These are phyloP conservation scores for Notolepis coatsorum DNA, from an alignment of 2,797 vertebrate genomes.

Conservation along the genomic window DNA sequence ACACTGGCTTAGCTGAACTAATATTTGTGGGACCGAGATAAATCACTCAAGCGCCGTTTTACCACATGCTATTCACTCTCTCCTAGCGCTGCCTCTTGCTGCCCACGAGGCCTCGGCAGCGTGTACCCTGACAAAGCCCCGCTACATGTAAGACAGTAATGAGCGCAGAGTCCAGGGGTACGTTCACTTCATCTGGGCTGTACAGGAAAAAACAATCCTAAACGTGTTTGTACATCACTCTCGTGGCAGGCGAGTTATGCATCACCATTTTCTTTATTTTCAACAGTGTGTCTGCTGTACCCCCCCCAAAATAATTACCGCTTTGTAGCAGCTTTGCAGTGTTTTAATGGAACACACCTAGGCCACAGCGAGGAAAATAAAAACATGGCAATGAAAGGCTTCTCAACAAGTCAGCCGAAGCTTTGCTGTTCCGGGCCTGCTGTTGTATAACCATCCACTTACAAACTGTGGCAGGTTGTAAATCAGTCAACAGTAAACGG, in stretches of 20 bases:
- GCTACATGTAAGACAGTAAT: conserved; percentile 36
- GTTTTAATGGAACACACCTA: conserved; percentile 40
- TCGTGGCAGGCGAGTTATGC: not conserved
- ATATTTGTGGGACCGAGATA: conserved; percentile 78
- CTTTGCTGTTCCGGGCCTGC: conserved; percentile 54
- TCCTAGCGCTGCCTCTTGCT: conserved; percentile 25
- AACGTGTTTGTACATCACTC: not conserved
- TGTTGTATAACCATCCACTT: conserved; percentile 73
- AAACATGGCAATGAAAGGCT: conserved; percentile 54
- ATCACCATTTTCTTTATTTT: not conserved
- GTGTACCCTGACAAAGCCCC: conserved; percentile 30
- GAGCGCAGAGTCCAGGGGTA: conserved; percentile 13
- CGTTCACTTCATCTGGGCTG: conserved; percentile 27
- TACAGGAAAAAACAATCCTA: conserved; percentile 5
- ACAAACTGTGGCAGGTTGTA: conserved; percentile 79
- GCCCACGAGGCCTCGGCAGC: conserved; percentile 23
- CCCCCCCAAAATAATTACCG: conserved; percentile 4
- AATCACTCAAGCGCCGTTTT: conserved; percentile 75
- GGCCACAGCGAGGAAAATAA: conserved; percentile 36
- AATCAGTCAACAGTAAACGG: conserved; percentile 84
- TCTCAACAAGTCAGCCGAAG: conserved; percentile 55
- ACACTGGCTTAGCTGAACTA: conserved; percentile 75
- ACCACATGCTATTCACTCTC: conserved; percentile 61
- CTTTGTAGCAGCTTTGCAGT: conserved; percentile 12
- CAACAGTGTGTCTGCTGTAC: not conserved